A percentile compares a stretch with the other conserved stretches of the same genome.
Evolutionary conservation across 2,113 vertebrate species (phyloP).

Genomic region (Charadrius vociferus): DNA sequence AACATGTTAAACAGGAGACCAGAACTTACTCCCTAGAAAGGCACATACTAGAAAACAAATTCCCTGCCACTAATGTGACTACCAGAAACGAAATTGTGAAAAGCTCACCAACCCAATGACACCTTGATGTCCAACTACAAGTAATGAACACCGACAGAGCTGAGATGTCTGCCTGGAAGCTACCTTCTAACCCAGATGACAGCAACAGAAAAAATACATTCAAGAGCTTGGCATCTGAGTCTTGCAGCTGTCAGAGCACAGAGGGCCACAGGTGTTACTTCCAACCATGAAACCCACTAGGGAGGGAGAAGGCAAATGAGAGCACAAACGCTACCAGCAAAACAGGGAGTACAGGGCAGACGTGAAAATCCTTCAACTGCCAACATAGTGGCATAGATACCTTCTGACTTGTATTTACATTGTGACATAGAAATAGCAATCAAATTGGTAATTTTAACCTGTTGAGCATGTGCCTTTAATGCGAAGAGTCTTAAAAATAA

Average conservation of each 20-base stretch:
- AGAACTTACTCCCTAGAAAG: not conserved
- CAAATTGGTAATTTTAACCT: not conserved
- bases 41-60: not conserved
- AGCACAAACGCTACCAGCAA: conserved; percentile 20
- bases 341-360: not conserved
- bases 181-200: not conserved
- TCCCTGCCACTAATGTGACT: not conserved
- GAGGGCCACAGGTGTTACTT: conserved; percentile 35
- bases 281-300: not conserved
- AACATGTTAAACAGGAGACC: not conserved
- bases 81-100: not conserved
- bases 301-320: not conserved
- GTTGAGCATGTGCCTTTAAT: not conserved
- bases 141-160: not conserved
- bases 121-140: not conserved
- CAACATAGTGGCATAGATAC: not conserved
- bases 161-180: conserved; percentile 9
- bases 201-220: not conserved
- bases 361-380: not conserved
- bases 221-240: conserved; percentile 6
- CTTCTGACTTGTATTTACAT: not conserved
- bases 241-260: conserved; percentile 32
- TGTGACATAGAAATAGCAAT: not conserved
- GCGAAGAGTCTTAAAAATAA: not conserved
- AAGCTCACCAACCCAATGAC: not conserved